Evolutionary conservation across 2,888 invertebrate genomes (phyloP), one percentile per base, ranked within the genome.

Genomic region (Dasysyrphus tricinctus): DNA sequence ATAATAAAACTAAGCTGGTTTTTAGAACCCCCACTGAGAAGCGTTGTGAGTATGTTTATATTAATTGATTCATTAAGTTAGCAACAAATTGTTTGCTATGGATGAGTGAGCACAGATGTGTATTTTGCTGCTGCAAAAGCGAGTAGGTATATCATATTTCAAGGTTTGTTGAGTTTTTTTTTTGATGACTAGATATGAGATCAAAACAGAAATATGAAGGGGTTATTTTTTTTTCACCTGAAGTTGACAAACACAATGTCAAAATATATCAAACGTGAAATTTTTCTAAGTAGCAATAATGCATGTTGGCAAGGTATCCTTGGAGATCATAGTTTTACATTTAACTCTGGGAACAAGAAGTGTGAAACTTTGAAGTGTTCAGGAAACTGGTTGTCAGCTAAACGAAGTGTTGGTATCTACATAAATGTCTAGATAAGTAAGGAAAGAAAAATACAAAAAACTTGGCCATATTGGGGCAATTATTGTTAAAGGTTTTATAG

Each of bases 61-160:
- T 59, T 80, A 84, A 84, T 80, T 76, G 80, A 72, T 76, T 80
- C 80, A 80, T 80, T 80, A 80, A 80, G 19, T 34, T 39, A 29
- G 54, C 70, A 57, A 63, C 47, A 49, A 51, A 69, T 61, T 16
- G 51, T 32, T 80, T 5, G 19, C 54, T 5, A 39, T 42, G 32
- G 63, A 54, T 75, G 75, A 75, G 32, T 75, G 54, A 76, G 42
- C 56, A 47, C 8, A 24, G 49, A 59, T 70, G 47, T 61, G 42
- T 54, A n/a, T 9, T 61, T 19, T 24, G 24, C 24, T 16, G 16
- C 51, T 67, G 54, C 61, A 61, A 32, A 51, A 37, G 19, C 39
- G n/a, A 51, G 0, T 44, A 42, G 4, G 7, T 37, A 39, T 5
- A 72, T 70, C 70, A 42, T 37, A 63, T 78, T 70, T 78, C 78